phyloP scores from a whole-genome alignment of 2,113 vertebrate genomes.

The Caranx melampygus region DNA sequence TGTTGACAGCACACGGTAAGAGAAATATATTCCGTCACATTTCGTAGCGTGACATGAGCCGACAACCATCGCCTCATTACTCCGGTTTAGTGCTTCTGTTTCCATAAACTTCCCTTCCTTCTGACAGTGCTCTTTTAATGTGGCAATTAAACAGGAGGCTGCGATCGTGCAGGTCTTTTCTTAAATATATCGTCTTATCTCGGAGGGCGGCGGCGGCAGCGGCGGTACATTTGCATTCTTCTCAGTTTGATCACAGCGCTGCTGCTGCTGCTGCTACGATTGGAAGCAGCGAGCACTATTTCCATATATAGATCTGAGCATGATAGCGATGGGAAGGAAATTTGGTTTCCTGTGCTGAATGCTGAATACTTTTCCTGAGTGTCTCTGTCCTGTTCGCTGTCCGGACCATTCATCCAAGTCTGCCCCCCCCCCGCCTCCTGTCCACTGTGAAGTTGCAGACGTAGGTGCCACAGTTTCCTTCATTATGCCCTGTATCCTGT shows the following conservation, averaged over 20 bases:
- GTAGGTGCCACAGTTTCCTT: conserved; percentile 37
- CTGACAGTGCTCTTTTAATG: conserved; percentile 51
- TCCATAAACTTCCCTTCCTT: conserved; percentile 42
- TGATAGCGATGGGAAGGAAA: conserved; percentile 67
- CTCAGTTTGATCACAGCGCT: neutral
- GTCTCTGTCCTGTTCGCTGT: conserved; percentile 63
- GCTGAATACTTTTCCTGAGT: conserved; percentile 51
- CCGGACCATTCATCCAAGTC: conserved; percentile 37
- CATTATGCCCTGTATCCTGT: conserved; percentile 76
- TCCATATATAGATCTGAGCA: conserved; percentile 70
- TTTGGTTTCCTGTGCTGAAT: conserved; percentile 74
- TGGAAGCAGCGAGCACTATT: conserved; percentile 45
- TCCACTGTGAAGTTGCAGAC: conserved; percentile 26
- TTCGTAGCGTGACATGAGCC: conserved; percentile 11
- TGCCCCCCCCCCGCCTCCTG: conserved; percentile 63
- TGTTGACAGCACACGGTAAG: conserved; percentile 3
- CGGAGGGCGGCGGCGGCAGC: neutral
- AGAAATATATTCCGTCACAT: conserved; percentile 34
- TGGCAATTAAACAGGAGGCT: conserved; percentile 38
- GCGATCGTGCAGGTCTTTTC: conserved; percentile 30
- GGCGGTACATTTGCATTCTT: conserved; percentile 25
- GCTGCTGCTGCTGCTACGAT: neutral
- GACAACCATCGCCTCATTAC: conserved; percentile 24
- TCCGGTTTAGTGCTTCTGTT: conserved; percentile 44
- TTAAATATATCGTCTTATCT: conserved; percentile 36